Evolutionary conservation across 2,888 invertebrate genomes (phyloP).

Genomic region (Gordius sp.): DNA sequence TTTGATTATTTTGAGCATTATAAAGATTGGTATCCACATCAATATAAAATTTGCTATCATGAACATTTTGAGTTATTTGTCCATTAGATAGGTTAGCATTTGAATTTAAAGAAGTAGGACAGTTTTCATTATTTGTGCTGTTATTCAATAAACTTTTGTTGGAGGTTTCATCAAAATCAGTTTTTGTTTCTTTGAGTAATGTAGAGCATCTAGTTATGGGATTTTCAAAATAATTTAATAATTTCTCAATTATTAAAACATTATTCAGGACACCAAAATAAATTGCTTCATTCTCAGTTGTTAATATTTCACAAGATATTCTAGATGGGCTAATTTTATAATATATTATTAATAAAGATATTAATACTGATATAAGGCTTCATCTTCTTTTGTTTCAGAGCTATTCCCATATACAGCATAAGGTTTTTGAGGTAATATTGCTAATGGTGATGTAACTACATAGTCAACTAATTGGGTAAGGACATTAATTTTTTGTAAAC

Average conservation of each 20-base stretch:
- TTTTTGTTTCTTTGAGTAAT: too few species aligned
- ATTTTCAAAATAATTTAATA: background rate
- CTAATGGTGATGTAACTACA: background rate
- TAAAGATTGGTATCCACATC: too few species aligned
- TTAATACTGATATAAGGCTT: background rate
- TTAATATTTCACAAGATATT: background rate
- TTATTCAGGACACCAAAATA: background rate
- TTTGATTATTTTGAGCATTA: too few species aligned
- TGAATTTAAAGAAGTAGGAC: too few species aligned
- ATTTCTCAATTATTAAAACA: background rate
- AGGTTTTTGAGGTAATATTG: background rate
- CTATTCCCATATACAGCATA: background rate
- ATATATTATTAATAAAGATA: background rate
- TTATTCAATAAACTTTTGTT: too few species aligned
- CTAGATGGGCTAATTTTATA: background rate
- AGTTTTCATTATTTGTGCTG: too few species aligned
- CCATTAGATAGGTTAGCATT: too few species aligned
- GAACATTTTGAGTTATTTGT: too few species aligned
- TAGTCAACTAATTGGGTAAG: background rate
- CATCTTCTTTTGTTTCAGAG: background rate
- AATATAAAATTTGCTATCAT: too few species aligned
- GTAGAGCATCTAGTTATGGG: too few species aligned
- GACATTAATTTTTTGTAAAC: background rate
- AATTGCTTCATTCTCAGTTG: background rate
- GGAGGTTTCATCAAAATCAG: too few species aligned